Base-by-base conservation (phyloP, 2,797 vertebrate species). In the Alcedo atthis region DNA sequence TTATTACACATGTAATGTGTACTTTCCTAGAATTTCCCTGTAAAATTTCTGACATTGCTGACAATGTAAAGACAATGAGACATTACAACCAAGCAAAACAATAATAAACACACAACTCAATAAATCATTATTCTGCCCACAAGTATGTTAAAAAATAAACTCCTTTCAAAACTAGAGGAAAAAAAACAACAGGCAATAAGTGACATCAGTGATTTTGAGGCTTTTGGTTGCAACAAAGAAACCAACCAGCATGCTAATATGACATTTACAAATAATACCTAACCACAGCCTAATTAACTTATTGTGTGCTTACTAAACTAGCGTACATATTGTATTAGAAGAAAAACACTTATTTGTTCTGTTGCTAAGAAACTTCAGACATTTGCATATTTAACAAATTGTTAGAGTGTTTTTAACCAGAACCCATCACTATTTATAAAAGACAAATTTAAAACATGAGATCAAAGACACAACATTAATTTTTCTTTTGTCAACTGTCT, bases 241-340 rank as follows among this genome's bases (percentile, higher is more conserved):
- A 96, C 78, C 95, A 94, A 95, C 90, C 90, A 87, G 93, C 96
- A 97, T 97, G 97, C 97, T 97, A 97, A 97, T 97, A 97, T 97
- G 97, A 98, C 97, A 98, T 98, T 97, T 98, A 98, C 93, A 97
- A 97, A 97, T 97, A 97, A 97, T 96, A 95, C 96, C 96, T 97
- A 97, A 96, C 97, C 96, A 5, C 96, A 97, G 95, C 97, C 96
- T 98, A 97, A 98, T 98, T 98, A 98, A 97, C 95, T 97, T 97
- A 97, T 94, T 95, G 96, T 97, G 97, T 96, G 95, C 94, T 93
- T 96, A 96, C 96, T 97, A 97, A 97, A 97, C 96, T 95, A 97
- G 97, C 95, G 93, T 89, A 96, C 88, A 88, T 94, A 96, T 97
- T 96, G 88, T 92, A 97, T 96, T 97, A 96, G 93, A 96, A 91